Evolutionary conservation across 2,113 vertebrate genomes (phyloP).

Genomic region (Nothobranchius kuhntae): DNA sequence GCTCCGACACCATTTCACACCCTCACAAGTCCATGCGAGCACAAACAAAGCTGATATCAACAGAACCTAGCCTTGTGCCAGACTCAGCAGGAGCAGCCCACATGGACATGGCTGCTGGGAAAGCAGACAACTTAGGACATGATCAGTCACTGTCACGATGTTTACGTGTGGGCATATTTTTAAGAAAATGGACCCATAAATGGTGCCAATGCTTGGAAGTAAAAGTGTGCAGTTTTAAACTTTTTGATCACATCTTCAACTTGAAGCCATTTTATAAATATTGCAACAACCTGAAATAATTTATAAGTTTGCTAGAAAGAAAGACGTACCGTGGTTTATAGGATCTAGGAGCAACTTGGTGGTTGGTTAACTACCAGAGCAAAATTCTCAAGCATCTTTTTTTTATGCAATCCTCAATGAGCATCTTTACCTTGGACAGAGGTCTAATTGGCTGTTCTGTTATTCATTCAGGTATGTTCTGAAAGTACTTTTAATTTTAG

Average conservation of each 20-base stretch:
- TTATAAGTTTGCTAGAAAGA: too few relatives aligned
- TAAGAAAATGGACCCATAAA: neutral
- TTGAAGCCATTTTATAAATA: too few relatives aligned
- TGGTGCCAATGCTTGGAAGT: neutral
- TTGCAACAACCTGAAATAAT: too few relatives aligned
- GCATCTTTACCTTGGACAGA: too few relatives aligned
- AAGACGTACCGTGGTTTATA: too few relatives aligned
- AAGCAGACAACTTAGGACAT: neutral
- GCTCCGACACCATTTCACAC: constrained; percentile 5
- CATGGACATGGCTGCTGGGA: neutral
- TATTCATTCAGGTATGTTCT: too few relatives aligned
- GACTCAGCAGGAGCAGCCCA: neutral
- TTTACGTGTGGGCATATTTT: neutral
- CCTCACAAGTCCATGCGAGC: neutral
- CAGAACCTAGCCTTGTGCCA: constrained; percentile 16
- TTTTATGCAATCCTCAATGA: too few relatives aligned
- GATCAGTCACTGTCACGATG: neutral
- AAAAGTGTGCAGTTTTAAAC: neutral
- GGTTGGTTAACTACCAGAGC: too few relatives aligned
- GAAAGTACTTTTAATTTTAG: too few relatives aligned
- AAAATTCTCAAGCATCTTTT: too few relatives aligned
- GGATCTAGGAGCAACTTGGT: too few relatives aligned
- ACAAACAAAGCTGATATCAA: neutral
- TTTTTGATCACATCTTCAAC: neutral
- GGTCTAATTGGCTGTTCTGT: too few relatives aligned